A percentile compares a stretch with the other conserved stretches of the same genome.
These are phyloP conservation scores for Bedellia somnulentella DNA, from an alignment of 2,888 invertebrate species.

Conservation along the genomic window DNA sequence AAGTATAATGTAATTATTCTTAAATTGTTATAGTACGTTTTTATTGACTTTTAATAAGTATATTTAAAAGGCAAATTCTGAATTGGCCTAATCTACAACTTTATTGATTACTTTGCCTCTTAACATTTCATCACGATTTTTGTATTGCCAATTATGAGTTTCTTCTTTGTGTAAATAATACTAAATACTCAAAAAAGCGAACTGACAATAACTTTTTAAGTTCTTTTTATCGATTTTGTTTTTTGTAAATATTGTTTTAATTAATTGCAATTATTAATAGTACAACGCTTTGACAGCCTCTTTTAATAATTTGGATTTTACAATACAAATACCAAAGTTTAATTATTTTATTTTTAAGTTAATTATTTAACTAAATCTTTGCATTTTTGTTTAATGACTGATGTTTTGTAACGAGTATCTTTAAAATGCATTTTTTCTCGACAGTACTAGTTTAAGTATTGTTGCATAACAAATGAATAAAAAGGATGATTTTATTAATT, in stretches of 20 bases:
- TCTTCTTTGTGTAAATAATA: slow-evolving; percentile 39
- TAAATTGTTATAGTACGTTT: no score
- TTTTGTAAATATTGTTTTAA: slow-evolving; percentile 18
- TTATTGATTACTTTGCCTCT: no score
- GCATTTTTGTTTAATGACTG: slow-evolving; percentile 20
- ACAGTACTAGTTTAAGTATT: no score
- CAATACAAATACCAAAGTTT: slow-evolving; percentile 60
- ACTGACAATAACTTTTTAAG: slow-evolving; percentile 58
- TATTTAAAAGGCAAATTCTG: no score
- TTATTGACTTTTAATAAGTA: no score
- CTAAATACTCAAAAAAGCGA: slow-evolving; percentile 54
- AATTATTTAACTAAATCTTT: slow-evolving; percentile 45
- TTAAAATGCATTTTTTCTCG: no score
- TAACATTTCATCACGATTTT: no score
- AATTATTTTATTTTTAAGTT: slow-evolving; percentile 39
- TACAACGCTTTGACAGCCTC: no score
- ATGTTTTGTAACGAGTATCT: slow-evolving; percentile 13
- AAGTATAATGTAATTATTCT: slow-evolving; percentile 1
- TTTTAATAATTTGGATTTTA: no score
- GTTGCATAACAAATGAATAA: slow-evolving; percentile 56
- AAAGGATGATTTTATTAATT: slow-evolving; percentile 15
- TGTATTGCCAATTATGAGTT: no score
- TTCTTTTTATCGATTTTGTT: slow-evolving; percentile 27
- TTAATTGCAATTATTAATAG: no score
- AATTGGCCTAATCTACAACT: no score